Base-by-base conservation (phyloP, 2,113 vertebrate species). In the Entomyzon cyanotis region DNA sequence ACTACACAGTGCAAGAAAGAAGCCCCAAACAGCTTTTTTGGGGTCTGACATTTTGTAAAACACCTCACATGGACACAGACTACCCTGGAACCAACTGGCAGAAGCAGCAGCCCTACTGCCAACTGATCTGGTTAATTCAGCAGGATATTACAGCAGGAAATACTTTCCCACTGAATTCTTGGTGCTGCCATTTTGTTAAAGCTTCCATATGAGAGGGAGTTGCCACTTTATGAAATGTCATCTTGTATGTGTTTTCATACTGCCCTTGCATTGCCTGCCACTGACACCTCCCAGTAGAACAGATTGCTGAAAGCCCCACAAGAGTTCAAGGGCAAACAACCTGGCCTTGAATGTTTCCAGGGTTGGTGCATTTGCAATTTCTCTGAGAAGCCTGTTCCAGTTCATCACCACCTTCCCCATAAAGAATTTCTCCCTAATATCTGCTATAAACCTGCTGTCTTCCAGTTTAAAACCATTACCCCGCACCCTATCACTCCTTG, bases 401-500 rank as follows among this genome's bases (percentile, higher is more conserved):
- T 27, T 18, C 23, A 50, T 60, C 23, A 60, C 8, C 39, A 59
- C 18, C n/a, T n/a, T n/a, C n/a, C 23, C 12, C 1, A 8, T 7
- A 75, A 68, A 68, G 13, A n/a, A 39, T 31, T 46, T 82, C 33
- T 60, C 33, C 19, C 19, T 46, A 10, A n/a, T n/a, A 46, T 52
- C 9, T 59, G 11, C 6, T 11, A n/a, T 15, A 74, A 44, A 68
- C 11, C 13, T 68, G 11, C 11, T 7, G 3, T 60, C 16, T 53
- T 74, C 46, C 16, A 15, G 15, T 53, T 68, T 22, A 68, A 75
- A 82, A 11, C 6, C 46, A 47, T 19, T 82, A 6, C 3, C 4
- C 3, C 16, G 46, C 2, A 0, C 37, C 18, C 24, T 9, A 16
- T 20, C 10, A 20, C 33, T 46, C 19, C 6, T 46, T 39, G 7